A percentile compares a stretch with the other conserved stretches of the same genome.
These are phyloP conservation scores for Meloidogyne hapla DNA, from an alignment of 1,140 invertebrate genomes.

Conservation along the genomic window DNA sequence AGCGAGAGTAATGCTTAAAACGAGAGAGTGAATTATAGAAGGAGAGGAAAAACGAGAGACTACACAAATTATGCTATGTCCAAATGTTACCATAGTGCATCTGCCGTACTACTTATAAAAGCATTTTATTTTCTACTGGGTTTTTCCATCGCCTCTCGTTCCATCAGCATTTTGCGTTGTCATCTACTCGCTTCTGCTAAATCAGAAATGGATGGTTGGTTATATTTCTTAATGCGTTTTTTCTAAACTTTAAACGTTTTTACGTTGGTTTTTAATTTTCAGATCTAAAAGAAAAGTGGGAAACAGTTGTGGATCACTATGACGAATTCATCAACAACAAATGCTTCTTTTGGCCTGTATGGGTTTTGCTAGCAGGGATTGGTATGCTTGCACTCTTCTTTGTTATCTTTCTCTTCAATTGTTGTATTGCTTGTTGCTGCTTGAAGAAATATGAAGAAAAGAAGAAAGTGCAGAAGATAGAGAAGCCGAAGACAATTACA, in stretches of 20 bases:
- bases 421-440: neutral
- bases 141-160: no score
- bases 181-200: neutral
- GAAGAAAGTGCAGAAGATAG: neutral
- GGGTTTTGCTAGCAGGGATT: neutral
- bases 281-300: neutral
- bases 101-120: no score
- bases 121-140: no score
- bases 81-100: no score
- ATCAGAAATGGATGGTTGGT: neutral
- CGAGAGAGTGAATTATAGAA: no score
- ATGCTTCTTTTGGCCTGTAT: slow-evolving; percentile 1
- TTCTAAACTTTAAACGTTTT: neutral
- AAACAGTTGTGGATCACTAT: neutral
- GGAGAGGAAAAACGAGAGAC: no score
- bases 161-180: neutral
- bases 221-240: neutral
- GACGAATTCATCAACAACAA: neutral
- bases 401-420: neutral
- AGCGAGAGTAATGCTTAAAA: no score
- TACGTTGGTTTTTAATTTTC: neutral
- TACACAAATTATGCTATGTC: no score
- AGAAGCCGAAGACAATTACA: neutral
- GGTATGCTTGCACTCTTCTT: neutral
- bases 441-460: neutral